Percentiles rank a stretch among this genome's conserved stretches.
phyloP scores from a whole-genome alignment of 2,113 vertebrate genomes.

The Neopipo cinnamomea region DNA sequence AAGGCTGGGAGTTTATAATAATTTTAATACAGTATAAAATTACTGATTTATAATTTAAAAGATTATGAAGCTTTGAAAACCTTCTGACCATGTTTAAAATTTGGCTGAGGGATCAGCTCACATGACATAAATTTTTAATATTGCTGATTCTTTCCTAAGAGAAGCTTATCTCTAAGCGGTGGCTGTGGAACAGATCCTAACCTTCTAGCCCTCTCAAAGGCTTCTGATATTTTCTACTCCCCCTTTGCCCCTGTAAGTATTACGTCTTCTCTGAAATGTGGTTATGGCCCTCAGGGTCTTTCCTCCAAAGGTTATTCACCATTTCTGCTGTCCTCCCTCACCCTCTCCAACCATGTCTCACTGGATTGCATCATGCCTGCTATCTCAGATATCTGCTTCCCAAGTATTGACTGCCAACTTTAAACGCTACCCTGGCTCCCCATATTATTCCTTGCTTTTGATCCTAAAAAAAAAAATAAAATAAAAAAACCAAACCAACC shows the following conservation, averaged over 20 bases:
- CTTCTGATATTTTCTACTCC: conserved; percentile 4
- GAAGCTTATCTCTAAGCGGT: conserved; percentile 2
- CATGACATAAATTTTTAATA: neutral
- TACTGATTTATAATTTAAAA: neutral
- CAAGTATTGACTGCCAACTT: neutral
- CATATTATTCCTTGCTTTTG: neutral
- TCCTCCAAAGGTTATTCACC: neutral
- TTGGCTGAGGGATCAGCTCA: neutral
- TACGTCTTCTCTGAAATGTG: neutral
- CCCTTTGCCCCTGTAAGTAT: neutral
- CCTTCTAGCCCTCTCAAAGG: neutral
- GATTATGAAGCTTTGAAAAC: neutral
- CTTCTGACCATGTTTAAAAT: neutral
- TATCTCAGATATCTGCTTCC: neutral
- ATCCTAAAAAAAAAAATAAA: neutral
- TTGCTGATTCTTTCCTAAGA: conserved; percentile 8
- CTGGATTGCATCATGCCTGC: neutral
- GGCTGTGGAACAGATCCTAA: neutral
- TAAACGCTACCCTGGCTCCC: neutral
- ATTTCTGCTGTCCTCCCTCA: neutral
- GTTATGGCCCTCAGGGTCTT: neutral
- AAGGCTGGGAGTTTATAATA: neutral
- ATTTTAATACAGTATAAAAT: neutral
- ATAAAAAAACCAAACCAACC: neutral
- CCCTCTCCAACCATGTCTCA: neutral